These are phyloP conservation scores for Castor canadensis DNA, from an alignment of 2,113 vertebrate species.

Conservation along the genomic window DNA sequence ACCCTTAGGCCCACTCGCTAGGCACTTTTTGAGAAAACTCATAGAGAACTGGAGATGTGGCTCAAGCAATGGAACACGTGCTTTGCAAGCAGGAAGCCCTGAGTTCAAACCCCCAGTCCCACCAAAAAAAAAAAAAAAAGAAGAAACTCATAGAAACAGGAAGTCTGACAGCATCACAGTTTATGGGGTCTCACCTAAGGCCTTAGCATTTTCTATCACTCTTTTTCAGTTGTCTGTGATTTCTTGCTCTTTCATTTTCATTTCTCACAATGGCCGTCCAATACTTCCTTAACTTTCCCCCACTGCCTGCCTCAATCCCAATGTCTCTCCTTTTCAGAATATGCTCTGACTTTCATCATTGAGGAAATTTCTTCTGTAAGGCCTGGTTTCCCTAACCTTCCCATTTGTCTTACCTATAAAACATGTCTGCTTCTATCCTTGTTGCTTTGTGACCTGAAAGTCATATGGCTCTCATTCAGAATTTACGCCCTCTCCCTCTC, in stretches of 20 bases:
- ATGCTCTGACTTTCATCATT: not conserved
- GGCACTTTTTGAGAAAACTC: not conserved
- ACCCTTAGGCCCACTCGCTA: not conserved
- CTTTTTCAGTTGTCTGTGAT: not conserved
- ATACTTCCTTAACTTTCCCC: not conserved
- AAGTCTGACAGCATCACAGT: not conserved
- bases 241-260: not conserved
- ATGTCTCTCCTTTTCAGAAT: not conserved
- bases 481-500: not conserved
- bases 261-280: not conserved
- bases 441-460: too few species aligned
- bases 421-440: not conserved
- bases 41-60: too few species aligned
- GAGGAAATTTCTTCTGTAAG: not conserved
- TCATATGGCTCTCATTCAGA: not conserved
- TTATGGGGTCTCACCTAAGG: not conserved
- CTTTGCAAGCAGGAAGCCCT: too few species aligned
- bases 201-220: not conserved
- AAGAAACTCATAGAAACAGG: not conserved
- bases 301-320: not conserved
- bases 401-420: not conserved
- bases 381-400: not conserved
- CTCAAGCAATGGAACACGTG: too few species aligned
- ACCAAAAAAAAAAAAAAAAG: too few species aligned
- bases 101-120: too few species aligned